These are phyloP conservation scores for Auanema freiburgensis DNA, from an alignment of 2,888 invertebrate genomes.

Conservation along the genomic window DNA sequence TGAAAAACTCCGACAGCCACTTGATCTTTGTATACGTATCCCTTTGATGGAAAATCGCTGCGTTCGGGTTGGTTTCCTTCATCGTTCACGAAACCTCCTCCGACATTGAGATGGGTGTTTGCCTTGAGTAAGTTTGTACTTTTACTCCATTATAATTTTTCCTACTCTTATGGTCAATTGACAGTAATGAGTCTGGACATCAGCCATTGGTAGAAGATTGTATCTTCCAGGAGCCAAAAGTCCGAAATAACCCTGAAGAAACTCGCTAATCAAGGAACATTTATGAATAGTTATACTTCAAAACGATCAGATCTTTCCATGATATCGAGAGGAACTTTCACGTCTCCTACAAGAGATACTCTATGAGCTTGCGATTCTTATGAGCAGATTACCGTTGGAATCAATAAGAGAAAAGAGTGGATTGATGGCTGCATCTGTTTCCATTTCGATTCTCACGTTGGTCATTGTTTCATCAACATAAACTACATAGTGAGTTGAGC, in stretches of 20 bases:
- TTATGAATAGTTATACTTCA: no score
- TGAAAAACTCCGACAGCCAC: conserved; percentile 15
- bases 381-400: conserved; percentile 35
- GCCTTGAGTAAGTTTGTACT: neutral
- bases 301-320: neutral
- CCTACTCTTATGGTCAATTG: conserved; percentile 22
- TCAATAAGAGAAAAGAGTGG: conserved; percentile 37
- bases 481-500: conserved; percentile 29
- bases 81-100: conserved; percentile 8
- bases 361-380: no score
- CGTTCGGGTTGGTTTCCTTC: neutral
- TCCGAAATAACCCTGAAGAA: neutral
- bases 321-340: neutral
- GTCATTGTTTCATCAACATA: conserved; percentile 46
- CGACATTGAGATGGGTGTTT: neutral
- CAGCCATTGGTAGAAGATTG: conserved; percentile 31
- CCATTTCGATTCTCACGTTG: conserved; percentile 35
- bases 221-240: conserved; percentile 31
- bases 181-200: conserved; percentile 27
- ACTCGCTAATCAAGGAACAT: no score
- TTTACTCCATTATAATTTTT: neutral
- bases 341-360: conserved; percentile 1
- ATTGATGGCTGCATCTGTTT: conserved; percentile 29
- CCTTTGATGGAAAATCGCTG: conserved; percentile 1
- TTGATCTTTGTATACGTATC: conserved; percentile 4